phyloP scores from a whole-genome alignment of 2,113 vertebrate genomes.

The Apodemus speciosus region DNA sequence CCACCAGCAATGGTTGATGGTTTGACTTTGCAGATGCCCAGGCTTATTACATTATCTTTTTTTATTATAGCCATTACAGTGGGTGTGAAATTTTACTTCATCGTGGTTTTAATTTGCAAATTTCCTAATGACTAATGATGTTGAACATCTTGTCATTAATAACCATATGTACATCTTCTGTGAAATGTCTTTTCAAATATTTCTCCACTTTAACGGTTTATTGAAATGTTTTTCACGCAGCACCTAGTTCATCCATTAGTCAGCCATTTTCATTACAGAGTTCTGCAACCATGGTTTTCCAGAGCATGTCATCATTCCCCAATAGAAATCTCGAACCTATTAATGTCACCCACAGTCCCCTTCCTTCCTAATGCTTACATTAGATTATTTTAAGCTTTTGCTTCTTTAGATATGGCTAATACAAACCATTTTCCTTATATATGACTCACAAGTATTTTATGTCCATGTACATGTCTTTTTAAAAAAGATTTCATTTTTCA shows the following conservation, averaged over 20 bases:
- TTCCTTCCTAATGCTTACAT: background rate
- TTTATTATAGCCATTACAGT: conserved; percentile 9
- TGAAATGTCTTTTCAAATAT: conserved; percentile 47
- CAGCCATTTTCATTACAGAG: conserved; percentile 3
- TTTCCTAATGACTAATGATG: conserved; percentile 51
- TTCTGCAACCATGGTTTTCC: background rate
- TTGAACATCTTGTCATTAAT: conserved; percentile 44
- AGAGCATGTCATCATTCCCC: background rate
- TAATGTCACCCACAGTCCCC: background rate
- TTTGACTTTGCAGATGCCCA: background rate
- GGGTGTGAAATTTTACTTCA: conserved; percentile 16
- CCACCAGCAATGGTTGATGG: background rate
- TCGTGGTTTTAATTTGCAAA: conserved; percentile 31
- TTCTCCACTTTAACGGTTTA: conserved; percentile 46
- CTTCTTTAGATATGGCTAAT: conserved; percentile 11
- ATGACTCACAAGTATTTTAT: conserved; percentile 51
- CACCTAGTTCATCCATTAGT: background rate
- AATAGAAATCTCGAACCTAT: background rate
- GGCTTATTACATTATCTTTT: conserved; percentile 13
- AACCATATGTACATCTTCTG: background rate
- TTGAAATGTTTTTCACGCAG: conserved; percentile 31
- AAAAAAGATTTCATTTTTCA: background rate
- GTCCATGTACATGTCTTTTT: background rate
- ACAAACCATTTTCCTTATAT: conserved; percentile 33
- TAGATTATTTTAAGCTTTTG: background rate